Conservation (phyloP, 2,888 invertebrate genomes). For the Opisthograptis luteolata region DNA sequence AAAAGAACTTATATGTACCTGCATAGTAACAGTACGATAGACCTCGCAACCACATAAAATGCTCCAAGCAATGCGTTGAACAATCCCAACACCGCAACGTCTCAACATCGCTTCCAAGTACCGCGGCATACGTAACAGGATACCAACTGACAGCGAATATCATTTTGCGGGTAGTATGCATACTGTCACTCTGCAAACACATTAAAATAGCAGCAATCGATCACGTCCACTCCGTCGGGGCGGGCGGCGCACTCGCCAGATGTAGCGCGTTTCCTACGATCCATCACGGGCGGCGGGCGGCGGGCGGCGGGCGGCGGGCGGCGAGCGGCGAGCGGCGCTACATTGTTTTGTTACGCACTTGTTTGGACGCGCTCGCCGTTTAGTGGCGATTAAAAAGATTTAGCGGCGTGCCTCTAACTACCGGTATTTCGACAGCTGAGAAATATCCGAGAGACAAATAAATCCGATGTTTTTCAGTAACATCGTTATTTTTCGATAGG, state of each 20-base stretch:
- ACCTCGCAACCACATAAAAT: too few relatives aligned
- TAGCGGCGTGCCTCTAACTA: not conserved
- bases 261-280: slow-evolving; percentile 12
- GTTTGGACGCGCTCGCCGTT: slow-evolving; percentile 13
- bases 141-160: not conserved
- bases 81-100: too few relatives aligned
- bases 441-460: slow-evolving; percentile 1
- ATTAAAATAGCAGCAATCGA: not conserved
- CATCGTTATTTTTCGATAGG: too few relatives aligned
- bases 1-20: too few relatives aligned
- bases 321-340: not conserved
- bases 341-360: slow-evolving; percentile 16
- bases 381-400: slow-evolving; percentile 13
- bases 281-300: slow-evolving; percentile 8
- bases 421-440: not conserved
- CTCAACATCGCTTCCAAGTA: too few relatives aligned
- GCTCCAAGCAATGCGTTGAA: too few relatives aligned
- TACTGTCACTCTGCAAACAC: slow-evolving; percentile 1
- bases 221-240: not conserved
- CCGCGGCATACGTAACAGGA: not conserved
- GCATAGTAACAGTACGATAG: too few relatives aligned
- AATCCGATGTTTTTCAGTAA: not conserved
- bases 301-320: not conserved
- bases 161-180: not conserved
- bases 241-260: not conserved